Evolutionary conservation across 2,113 vertebrate species (phyloP), one percentile per base, ranked within the genome.

Genomic region (Delphinus delphis): DNA sequence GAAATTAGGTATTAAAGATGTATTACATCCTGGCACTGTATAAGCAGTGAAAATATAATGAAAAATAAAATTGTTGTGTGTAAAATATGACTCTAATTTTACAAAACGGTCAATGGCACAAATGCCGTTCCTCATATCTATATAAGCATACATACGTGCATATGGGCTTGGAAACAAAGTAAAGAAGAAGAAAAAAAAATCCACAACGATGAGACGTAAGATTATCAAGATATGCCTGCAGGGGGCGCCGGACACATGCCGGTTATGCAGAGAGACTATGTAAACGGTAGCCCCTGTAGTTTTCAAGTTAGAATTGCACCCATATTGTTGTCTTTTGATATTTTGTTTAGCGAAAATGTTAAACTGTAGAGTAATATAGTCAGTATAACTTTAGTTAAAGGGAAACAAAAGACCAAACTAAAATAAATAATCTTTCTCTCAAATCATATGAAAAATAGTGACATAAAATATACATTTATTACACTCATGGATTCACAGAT

Each of bases 71-170:
- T 3, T 36, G 7, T 20, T 4, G 1, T 25, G 3, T 13, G 20
- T 53, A 55, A 44, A 44, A 67, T 10, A 23, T 8, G 71, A 26
- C 38, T 31, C n/a, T 60, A 6, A 50, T 50, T 68, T 38, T 36
- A 23, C 14, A 53, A 85, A 50, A 55, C 1, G 25, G 6, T 31
- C 60, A 82, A 2, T 6, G 20, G 26, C 36, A 17, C 12, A 28
- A 18, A 6, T 8, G 36, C 2, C 21, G 11, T 1, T 89, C 28
- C 6, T 13, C 33, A 0, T 11, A 1, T 15, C 1, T 26, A 1
- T 6, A 3, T 4, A 18, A 73, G 10, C 33, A 6, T 31, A 15
- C 13, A 10, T 62, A 31, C 11, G 21, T 44, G 20, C 28, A 23
- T 60, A 17, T 11, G 28, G 36, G 13, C 26, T 62, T 3, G 47